A percentile compares a stretch with the other conserved stretches of the same genome.
Evolutionary conservation across 2,888 invertebrate genomes (phyloP).

Genomic region (Coenonympha arcania): DNA sequence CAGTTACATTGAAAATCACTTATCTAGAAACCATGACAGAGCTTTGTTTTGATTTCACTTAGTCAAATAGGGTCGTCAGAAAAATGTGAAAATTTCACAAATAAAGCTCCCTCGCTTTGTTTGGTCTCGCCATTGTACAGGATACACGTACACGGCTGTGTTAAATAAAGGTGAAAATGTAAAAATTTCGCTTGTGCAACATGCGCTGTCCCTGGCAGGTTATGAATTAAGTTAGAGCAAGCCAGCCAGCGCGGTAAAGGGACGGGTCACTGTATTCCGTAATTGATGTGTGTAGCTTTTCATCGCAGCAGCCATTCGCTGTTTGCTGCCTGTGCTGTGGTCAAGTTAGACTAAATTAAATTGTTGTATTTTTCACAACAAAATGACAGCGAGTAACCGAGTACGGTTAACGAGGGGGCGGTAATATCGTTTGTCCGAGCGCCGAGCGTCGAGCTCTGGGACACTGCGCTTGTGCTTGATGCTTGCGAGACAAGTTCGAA

Average conservation of each 20-base stretch:
- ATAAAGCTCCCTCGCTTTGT: slow-evolving; percentile 2
- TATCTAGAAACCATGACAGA: no score
- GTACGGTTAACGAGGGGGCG: slow-evolving; percentile 50
- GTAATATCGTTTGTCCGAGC: slow-evolving; percentile 50
- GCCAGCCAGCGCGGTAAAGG: slow-evolving; percentile 47
- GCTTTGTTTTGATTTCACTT: no score
- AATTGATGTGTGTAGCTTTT: slow-evolving; percentile 71
- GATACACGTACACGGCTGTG: slow-evolving; percentile 30
- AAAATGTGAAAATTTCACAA: no score
- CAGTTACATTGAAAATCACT: no score
- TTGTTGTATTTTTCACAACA: slow-evolving; percentile 68
- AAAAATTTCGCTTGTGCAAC: slow-evolving; percentile 46
- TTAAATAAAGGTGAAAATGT: slow-evolving; percentile 35
- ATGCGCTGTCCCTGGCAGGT: slow-evolving; percentile 34
- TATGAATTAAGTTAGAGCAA: slow-evolving; percentile 66
- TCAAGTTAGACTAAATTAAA: slow-evolving; percentile 70
- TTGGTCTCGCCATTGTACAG: slow-evolving; percentile 1
- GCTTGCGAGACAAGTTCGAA: slow-evolving; percentile 36
- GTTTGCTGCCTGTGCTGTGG: slow-evolving; percentile 53
- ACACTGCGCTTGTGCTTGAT: no score
- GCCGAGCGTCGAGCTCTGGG: slow-evolving; percentile 32
- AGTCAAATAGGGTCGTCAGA: no score
- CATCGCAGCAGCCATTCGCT: slow-evolving; percentile 52
- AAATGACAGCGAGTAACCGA: slow-evolving; percentile 53
- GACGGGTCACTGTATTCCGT: slow-evolving; percentile 44